Conservation (phyloP, 2,797 vertebrate species). For the Pipistrellus pygmaeus region DNA sequence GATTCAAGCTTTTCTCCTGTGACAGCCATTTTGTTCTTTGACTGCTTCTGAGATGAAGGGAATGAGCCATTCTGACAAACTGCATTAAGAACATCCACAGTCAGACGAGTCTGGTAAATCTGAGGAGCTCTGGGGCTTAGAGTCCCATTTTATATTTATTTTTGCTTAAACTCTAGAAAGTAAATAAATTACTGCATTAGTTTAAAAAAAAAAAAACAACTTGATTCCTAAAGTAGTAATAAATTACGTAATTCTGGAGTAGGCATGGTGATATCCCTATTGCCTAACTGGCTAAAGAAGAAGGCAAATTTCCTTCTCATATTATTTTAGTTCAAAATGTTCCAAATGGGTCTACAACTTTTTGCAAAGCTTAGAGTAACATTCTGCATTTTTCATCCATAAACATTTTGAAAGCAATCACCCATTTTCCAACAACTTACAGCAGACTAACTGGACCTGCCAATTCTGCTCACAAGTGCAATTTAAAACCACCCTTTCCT, state of each 20-base stretch:
- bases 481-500: conserved; percentile 8
- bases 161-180: conserved; percentile 43
- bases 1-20: conserved; percentile 74
- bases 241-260: not conserved
- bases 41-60: conserved; percentile 62
- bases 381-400: not conserved
- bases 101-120: not conserved
- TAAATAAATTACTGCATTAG: not conserved
- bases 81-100: conserved; percentile 22
- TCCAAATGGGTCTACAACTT: not conserved
- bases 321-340: conserved; percentile 20
- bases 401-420: not conserved
- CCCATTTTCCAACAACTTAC: not conserved
- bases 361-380: not conserved
- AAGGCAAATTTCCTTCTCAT: not conserved
- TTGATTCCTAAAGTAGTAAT: conserved; percentile 4
- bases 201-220: conserved; percentile 42
- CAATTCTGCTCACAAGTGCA: not conserved
- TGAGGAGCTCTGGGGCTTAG: not conserved
- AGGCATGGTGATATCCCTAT: not conserved
- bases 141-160: not conserved
- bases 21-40: conserved; percentile 52
- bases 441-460: not conserved
- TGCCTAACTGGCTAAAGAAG: not conserved
- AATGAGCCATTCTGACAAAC: not conserved